Evolutionary conservation across 2,888 invertebrate species (phyloP), one percentile per base, ranked within the genome.

Genomic region (Dasypogon diadema): DNA sequence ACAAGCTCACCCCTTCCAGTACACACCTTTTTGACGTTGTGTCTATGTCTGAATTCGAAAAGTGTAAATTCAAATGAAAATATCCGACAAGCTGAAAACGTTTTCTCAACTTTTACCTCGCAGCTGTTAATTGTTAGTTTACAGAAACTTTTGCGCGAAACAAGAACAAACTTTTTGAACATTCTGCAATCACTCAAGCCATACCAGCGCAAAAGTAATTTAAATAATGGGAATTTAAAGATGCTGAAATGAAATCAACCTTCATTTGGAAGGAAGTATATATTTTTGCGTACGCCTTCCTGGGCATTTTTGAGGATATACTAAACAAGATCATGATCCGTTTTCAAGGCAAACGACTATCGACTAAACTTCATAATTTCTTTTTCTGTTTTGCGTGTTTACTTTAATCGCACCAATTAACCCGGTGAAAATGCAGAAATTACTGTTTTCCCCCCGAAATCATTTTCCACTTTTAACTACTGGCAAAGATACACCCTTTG

Each of bases 111-210:
- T 60, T 60, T 60, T 60, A 60, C 60, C 60, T 60, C 60, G 34
- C 60, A 60, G 60, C 60, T 60, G 60, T 60, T 60, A 60, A 60
- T 60, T 60, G 60, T 60, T 60, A 60, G 60, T 60, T 60, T 60
- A 60, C 60, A 14, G 37, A 60, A 60, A 60, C 60, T 60, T 60
- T 37, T 21, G 16, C 60, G 42, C 60, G 18, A 60, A 60, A 60
- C 42, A 60, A 16, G 42, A n/a, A n/a, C 18, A 37, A 60, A 60
- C 37, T 60, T 60, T 60, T 34, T 60, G 60, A 60, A 37, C 60
- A 34, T 60, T n/a, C 21, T n/a, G 37, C 18, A 34, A 60, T 60
- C 18, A 16, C 21, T 60, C 37, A 60, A 60, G 21, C 3, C 37
- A 21, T 26, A 60, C 6, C 60, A 60, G 37, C 60, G 60, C 37